These are phyloP conservation scores for Suricata suricatta DNA, from an alignment of 2,113 vertebrate species.

Conservation along the genomic window DNA sequence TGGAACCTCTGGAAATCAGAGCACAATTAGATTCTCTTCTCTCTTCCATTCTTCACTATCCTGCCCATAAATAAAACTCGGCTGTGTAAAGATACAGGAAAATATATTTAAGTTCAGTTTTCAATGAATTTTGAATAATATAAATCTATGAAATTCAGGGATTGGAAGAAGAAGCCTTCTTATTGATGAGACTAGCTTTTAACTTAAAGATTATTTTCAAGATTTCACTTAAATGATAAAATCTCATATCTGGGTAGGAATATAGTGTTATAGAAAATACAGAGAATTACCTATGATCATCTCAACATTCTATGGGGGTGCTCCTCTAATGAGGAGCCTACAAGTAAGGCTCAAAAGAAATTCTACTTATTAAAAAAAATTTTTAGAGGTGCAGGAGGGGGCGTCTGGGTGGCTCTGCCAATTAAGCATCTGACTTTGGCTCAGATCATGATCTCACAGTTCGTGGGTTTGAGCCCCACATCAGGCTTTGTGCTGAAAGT, in stretches of 20 bases:
- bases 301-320: not conserved
- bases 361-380: too few species aligned
- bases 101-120: not conserved
- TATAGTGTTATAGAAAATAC: not conserved
- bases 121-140: not conserved
- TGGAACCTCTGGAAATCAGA: not conserved
- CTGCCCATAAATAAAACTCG: not conserved
- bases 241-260: not conserved
- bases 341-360: not conserved
- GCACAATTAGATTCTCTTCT: not conserved
- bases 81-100: not conserved
- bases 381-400: too few species aligned
- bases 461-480: too few species aligned
- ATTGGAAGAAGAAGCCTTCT: not conserved
- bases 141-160: not conserved
- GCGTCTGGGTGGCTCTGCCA: too few species aligned
- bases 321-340: not conserved
- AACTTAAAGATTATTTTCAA: constrained; percentile 4
- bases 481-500: too few species aligned
- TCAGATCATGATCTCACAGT: too few species aligned
- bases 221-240: not conserved
- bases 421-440: too few species aligned
- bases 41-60: not conserved
- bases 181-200: not conserved
- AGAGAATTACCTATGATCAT: not conserved